phyloP scores from a whole-genome alignment of 2,113 vertebrate genomes.

The Pipra filicauda region DNA sequence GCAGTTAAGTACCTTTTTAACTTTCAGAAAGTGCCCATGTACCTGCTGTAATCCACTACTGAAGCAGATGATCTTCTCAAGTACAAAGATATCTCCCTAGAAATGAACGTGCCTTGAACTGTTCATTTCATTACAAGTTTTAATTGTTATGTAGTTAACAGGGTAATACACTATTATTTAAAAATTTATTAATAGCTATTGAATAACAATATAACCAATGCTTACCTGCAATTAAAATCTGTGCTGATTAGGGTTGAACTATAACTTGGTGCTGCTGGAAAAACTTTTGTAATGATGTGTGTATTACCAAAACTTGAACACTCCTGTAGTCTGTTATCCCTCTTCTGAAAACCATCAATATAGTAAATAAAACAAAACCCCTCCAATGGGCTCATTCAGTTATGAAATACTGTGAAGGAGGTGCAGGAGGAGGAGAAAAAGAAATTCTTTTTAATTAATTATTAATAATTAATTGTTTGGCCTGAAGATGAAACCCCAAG shows the following conservation, averaged over 20 bases:
- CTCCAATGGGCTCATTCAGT: neutral
- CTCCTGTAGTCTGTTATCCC: neutral
- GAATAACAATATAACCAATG: neutral
- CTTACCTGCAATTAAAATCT: neutral
- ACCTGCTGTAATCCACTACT: conserved; percentile 5
- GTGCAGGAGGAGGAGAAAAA: neutral
- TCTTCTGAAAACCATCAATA: neutral
- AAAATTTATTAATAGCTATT: neutral
- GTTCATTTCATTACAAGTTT: neutral
- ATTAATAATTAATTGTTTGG: neutral
- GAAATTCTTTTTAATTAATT: neutral
- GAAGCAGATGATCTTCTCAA: neutral
- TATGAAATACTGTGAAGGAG: conserved; percentile 30
- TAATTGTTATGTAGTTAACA: neutral
- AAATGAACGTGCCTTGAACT: neutral
- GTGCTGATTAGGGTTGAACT: neutral
- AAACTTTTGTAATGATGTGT: neutral
- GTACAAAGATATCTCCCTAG: neutral
- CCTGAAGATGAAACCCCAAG: neutral
- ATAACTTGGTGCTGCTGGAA: neutral
- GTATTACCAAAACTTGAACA: neutral
- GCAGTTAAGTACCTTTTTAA: conserved; percentile 43
- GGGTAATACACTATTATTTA: neutral
- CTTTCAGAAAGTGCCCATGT: conserved; percentile 35
- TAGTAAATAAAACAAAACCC: neutral